phyloP scores from a whole-genome alignment of 2,797 vertebrate species.

The Schizopygopsis malacanthus region DNA sequence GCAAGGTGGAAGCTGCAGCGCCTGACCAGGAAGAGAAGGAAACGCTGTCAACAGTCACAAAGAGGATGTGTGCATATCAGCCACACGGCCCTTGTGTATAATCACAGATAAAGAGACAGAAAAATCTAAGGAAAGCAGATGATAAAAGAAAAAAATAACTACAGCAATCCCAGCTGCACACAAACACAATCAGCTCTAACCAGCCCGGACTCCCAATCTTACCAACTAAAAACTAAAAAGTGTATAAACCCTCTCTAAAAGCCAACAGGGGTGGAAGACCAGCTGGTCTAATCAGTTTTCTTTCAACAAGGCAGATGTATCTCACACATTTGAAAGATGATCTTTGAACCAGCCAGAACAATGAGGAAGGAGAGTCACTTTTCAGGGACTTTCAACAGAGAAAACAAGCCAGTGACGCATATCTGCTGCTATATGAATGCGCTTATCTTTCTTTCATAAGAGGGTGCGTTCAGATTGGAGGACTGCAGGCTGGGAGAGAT shows the following conservation, averaged over 20 bases:
- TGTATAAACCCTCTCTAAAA: neutral
- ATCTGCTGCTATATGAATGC: neutral
- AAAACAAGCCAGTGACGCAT: neutral
- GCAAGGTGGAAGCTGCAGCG: neutral
- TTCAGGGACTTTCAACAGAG: neutral
- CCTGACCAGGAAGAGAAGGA: constrained; percentile 53
- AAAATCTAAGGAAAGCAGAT: constrained; percentile 31
- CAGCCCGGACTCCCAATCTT: neutral
- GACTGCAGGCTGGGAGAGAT: neutral
- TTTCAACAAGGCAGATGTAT: neutral
- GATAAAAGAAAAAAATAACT: neutral
- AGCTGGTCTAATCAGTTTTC: neutral
- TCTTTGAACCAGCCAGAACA: constrained; percentile 39
- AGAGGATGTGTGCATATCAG: constrained; percentile 38
- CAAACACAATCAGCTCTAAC: neutral
- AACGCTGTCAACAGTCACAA: constrained; percentile 21
- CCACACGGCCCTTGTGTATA: constrained; percentile 13
- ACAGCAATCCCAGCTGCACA: neutral
- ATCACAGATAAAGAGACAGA: constrained; percentile 26
- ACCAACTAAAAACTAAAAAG: neutral
- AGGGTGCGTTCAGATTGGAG: constrained; percentile 1
- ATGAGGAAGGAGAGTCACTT: constrained; percentile 48
- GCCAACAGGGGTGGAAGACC: neutral
- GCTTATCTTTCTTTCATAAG: constrained; percentile 8
- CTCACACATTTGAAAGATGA: constrained; percentile 15